These are phyloP conservation scores for Acronicta alni DNA, from an alignment of 2,888 invertebrate genomes.

Conservation along the genomic window DNA sequence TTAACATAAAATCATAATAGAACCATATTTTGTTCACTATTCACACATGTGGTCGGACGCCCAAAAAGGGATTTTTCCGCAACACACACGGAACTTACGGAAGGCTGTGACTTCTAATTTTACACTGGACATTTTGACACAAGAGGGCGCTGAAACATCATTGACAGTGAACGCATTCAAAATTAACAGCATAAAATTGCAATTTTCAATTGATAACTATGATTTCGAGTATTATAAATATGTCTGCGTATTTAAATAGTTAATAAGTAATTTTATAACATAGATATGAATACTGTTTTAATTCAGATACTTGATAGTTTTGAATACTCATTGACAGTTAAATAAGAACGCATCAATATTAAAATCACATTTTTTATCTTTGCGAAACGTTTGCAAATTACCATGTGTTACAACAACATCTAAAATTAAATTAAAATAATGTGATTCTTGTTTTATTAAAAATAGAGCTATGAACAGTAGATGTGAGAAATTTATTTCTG, in stretches of 20 bases:
- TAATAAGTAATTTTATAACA: neutral
- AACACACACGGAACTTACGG: slow-evolving; percentile 88
- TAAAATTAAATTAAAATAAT: neutral
- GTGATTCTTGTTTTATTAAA: neutral
- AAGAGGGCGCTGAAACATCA: slow-evolving; percentile 79
- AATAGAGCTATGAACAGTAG: neutral
- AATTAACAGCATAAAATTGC: slow-evolving; percentile 32
- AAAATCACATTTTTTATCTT: slow-evolving; percentile 68
- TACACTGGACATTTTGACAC: slow-evolving; percentile 79
- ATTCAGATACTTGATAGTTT: slow-evolving; percentile 7
- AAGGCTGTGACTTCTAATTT: slow-evolving; percentile 89
- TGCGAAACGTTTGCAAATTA: slow-evolving; percentile 50
- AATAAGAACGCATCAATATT: slow-evolving; percentile 61
- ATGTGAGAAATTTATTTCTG: neutral
- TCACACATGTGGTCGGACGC: slow-evolving; percentile 92
- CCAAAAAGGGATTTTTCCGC: slow-evolving; percentile 91
- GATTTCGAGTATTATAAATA: neutral
- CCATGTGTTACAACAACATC: slow-evolving; percentile 14
- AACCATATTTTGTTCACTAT: slow-evolving; percentile 88
- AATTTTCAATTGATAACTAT: neutral
- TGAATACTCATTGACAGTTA: neutral
- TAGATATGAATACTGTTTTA: neutral
- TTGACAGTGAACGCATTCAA: slow-evolving; percentile 70
- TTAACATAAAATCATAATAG: slow-evolving; percentile 80
- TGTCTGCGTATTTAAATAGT: accelerated